Evolutionary conservation across 2,113 vertebrate genomes (phyloP).

Genomic region (Psilopsiagon aymara): DNA sequence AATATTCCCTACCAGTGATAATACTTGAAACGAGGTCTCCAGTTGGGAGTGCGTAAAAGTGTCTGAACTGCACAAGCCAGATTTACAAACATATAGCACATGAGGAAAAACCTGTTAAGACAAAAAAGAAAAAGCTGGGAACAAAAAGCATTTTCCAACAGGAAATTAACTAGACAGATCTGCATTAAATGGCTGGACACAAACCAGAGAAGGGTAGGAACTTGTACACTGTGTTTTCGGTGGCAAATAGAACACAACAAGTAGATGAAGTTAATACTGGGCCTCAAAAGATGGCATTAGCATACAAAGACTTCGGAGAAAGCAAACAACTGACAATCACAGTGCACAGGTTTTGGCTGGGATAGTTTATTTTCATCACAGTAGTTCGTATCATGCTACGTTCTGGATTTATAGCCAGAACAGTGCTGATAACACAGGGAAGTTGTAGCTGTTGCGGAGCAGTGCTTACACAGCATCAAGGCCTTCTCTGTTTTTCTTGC

Average conservation of each 20-base stretch:
- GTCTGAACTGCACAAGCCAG: conserved; percentile 95
- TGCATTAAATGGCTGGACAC: not conserved
- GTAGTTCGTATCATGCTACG: not conserved
- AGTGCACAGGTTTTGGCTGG: not conserved
- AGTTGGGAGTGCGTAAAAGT: conserved; percentile 91
- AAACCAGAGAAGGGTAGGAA: not conserved
- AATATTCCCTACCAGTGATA: conserved; percentile 89
- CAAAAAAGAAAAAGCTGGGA: not conserved
- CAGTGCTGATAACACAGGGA: not conserved
- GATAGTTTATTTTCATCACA: not conserved
- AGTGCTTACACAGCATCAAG: not conserved
- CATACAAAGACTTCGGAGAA: not conserved
- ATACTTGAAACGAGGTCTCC: conserved; percentile 95
- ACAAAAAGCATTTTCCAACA: not conserved
- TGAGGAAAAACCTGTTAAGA: conserved; percentile 90
- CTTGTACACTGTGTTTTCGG: not conserved
- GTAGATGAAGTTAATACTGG: not conserved
- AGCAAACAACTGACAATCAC: not conserved
- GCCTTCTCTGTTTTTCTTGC: not conserved
- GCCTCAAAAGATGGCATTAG: not conserved
- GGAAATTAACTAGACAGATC: not conserved
- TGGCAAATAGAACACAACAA: not conserved
- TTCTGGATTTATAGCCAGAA: not conserved
- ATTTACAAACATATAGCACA: conserved; percentile 98
- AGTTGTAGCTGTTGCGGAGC: not conserved